Evolutionary conservation across 1,140 invertebrate genomes (phyloP).

Genomic region (Eumaeus atala): DNA sequence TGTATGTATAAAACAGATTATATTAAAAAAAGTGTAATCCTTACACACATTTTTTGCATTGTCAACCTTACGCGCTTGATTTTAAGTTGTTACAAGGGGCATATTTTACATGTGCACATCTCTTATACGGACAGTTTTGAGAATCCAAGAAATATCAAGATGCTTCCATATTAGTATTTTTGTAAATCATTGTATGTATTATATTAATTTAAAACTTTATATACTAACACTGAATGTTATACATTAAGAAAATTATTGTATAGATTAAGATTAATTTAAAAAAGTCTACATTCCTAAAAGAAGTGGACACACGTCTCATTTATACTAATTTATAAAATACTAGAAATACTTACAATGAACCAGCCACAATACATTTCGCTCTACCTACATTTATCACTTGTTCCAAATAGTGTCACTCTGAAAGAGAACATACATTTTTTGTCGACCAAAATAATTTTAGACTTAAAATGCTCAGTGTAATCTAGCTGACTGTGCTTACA

Average conservation of each 20-base stretch:
- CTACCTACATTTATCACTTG: conserved; percentile 38
- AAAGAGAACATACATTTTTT: conserved; percentile 16
- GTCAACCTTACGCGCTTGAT: too few relatives aligned
- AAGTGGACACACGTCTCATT: not conserved
- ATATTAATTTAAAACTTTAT: too few relatives aligned
- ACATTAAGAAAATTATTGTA: conserved; percentile 1
- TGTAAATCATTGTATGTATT: too few relatives aligned
- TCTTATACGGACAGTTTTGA: too few relatives aligned
- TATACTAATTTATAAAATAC: conserved; percentile 12
- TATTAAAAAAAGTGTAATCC: too few relatives aligned
- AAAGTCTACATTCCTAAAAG: not conserved
- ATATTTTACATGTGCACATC: too few relatives aligned
- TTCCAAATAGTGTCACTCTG: conserved; percentile 26
- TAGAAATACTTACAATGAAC: conserved; percentile 37
- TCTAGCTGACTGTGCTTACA: not conserved
- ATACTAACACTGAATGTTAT: too few relatives aligned
- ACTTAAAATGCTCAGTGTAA: not conserved
- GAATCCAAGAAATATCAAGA: too few relatives aligned
- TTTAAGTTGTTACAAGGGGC: too few relatives aligned
- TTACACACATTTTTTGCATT: too few relatives aligned
- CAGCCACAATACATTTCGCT: conserved; percentile 44
- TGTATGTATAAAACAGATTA: too few relatives aligned
- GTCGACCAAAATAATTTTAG: not conserved
- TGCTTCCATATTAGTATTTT: too few relatives aligned
- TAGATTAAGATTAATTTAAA: not conserved